Conservation (phyloP, 2,797 vertebrate genomes). For the Cynopterus sphinx region DNA sequence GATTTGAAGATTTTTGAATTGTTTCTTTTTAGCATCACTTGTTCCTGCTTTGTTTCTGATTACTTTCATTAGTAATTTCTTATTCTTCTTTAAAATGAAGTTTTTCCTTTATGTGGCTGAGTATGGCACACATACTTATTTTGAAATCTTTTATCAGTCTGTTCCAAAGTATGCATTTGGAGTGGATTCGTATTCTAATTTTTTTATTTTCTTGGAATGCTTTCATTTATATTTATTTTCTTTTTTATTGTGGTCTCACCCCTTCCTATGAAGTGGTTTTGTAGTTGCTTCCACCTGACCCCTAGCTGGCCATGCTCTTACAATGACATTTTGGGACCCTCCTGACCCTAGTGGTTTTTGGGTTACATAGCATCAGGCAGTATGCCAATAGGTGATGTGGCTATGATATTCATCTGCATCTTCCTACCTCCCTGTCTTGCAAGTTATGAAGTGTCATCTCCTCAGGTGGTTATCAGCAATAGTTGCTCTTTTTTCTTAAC, state of each 20-base stretch:
- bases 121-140: neutral
- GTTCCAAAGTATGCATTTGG: neutral
- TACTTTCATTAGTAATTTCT: neutral
- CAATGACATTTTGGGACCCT: neutral
- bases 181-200: neutral
- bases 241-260: neutral
- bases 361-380: neutral
- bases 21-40: neutral
- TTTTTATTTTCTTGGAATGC: neutral
- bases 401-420: neutral
- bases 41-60: neutral
- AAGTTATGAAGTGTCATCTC: neutral
- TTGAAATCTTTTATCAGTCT: neutral
- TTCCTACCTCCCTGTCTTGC: neutral
- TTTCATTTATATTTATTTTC: neutral
- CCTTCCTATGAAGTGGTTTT: neutral
- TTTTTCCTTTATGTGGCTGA: neutral
- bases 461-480: neutral
- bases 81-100: neutral
- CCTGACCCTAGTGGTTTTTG: neutral
- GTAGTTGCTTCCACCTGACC: neutral
- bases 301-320: neutral
- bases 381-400: neutral
- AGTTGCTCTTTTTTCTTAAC: neutral
- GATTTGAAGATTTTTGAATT: neutral